Base-by-base conservation (phyloP, 2,797 vertebrate species). In the Karalla daura region DNA sequence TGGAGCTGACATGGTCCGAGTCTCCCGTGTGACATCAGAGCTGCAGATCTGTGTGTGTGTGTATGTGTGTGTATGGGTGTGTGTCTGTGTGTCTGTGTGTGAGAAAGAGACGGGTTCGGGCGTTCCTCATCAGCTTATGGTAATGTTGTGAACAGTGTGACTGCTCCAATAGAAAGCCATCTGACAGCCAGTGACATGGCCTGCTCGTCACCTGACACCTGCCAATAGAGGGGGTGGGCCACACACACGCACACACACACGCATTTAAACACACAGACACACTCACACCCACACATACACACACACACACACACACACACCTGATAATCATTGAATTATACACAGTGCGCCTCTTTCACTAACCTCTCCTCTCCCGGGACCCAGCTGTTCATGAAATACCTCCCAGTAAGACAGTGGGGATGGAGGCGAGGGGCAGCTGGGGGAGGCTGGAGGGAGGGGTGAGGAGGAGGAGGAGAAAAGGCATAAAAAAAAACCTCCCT, bases 321-420 rank as follows among this genome's bases (percentile, higher is more conserved):
- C 92, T 86, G 92, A 92, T 93, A 93, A 92, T 93, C 93, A 94
- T 95, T 94, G 86, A 87, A 94, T 95, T 94, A 95, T 93, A 86
- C 89, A 90, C 91, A 93, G 91, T 89, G 91, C 88, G 91, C 91
- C 89, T 91, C 91, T 90, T 92, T 91, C 89, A 90, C 92, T 94
- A 88, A 90, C 87, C 86, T 59, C 84, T 83, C 89, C 86, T 92
- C 95, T 94, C 95, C 78, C 59, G 93, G 93, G 95, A 94, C 94
- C 93, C 93, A 94, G 95, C 95, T 97, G 96, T 96, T 97, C 96
- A 96, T 96, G 95, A 96, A 96, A 91, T 90, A 93, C 90, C 92
- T 93, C 92, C 91, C 90, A 93, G 91, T 93, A 92, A 90, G 91
- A 89, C 86, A 75, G 84, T 85, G 85, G 82, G 86, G 86, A 86